Evolutionary conservation across 92 coral and sea anemone species (phyloP).

Genomic region (Parazoanthus atlanticus): DNA sequence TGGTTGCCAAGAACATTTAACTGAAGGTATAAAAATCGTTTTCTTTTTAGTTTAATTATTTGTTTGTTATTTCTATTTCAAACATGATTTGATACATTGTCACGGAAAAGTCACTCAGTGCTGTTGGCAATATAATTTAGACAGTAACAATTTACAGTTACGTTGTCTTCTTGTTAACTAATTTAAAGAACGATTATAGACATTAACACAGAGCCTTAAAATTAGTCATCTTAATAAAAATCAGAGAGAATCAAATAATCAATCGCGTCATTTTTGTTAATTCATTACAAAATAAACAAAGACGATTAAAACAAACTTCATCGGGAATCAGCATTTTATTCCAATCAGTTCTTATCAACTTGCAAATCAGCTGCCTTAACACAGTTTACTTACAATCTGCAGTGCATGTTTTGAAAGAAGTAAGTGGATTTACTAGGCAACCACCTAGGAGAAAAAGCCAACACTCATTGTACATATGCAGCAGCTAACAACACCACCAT

Average conservation of each 20-base stretch:
- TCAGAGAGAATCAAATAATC: neutral
- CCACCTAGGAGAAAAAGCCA: slow-evolving; percentile 77
- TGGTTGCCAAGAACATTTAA: slow-evolving; percentile 1
- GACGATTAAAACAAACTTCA: neutral
- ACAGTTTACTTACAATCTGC: slow-evolving; percentile 85
- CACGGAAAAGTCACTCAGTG: slow-evolving; percentile 1
- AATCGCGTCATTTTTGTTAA: neutral
- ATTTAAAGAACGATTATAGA: neutral
- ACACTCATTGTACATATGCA: slow-evolving; percentile 35
- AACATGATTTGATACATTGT: neutral
- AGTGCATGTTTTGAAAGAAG: slow-evolving; percentile 97
- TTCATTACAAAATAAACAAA: neutral
- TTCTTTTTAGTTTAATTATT: neutral
- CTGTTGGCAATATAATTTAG: neutral
- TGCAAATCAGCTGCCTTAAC: neutral
- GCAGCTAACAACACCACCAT: neutral
- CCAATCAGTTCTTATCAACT: neutral
- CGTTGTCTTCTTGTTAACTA: neutral
- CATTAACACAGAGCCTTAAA: neutral
- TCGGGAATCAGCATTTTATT: neutral
- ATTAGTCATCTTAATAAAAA: neutral
- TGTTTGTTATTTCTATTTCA: neutral
- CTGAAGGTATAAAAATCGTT: neutral
- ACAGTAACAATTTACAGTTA: neutral
- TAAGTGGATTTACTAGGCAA: slow-evolving; percentile 87